Evolutionary conservation across 2,797 vertebrate species (phyloP).

Genomic region (Dermochelys coriacea): DNA sequence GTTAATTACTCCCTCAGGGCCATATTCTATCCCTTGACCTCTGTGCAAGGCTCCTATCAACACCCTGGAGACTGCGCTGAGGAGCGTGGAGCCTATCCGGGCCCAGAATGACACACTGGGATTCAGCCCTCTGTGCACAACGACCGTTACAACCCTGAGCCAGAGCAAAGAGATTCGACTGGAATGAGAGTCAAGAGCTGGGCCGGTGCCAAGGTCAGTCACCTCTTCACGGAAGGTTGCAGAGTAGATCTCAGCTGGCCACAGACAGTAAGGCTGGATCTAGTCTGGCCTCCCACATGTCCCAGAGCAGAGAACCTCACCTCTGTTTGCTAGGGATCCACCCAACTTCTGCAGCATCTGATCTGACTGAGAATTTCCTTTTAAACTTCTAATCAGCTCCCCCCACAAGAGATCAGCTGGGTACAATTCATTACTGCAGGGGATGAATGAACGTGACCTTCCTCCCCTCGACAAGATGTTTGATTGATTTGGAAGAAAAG

Average conservation of each 20-base stretch:
- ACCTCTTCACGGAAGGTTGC: not conserved
- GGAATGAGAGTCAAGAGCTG: not conserved
- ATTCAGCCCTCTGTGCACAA: not conserved
- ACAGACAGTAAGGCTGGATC: too few relatives aligned
- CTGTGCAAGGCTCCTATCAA: not conserved
- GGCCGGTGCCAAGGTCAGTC: not conserved
- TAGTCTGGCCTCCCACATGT: not conserved
- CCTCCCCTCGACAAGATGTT: not conserved
- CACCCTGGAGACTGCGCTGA: not conserved
- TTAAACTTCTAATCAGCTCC: not conserved
- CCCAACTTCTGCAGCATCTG: not conserved
- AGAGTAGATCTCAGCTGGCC: not conserved
- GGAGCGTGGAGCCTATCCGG: not conserved
- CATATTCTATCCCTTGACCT: not conserved
- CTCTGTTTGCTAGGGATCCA: not conserved
- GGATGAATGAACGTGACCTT: not conserved
- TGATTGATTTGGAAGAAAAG: conserved; percentile 5
- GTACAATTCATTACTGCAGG: accelerated
- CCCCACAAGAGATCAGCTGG: not conserved
- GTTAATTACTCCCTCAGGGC: not conserved
- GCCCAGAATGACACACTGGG: not conserved
- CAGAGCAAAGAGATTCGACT: not conserved
- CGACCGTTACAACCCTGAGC: not conserved
- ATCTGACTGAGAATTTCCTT: not conserved
- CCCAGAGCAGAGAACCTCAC: not conserved